Base-by-base conservation (phyloP, 37 sponge, comb jelly and placozoan species). In the Chondrosia reniformis region DNA sequence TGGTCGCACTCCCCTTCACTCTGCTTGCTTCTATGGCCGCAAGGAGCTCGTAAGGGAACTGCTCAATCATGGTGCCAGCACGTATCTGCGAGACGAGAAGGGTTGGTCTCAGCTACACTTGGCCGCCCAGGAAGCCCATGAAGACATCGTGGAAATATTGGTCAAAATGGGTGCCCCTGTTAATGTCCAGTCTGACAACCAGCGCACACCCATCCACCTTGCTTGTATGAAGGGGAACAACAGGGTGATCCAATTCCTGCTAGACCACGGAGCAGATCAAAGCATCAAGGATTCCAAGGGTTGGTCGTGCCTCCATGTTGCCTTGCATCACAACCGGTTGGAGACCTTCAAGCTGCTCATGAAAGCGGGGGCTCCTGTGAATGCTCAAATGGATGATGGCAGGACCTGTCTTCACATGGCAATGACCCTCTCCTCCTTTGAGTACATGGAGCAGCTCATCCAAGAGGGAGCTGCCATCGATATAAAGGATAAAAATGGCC, bases 101-200 rank as follows among this genome's bases (percentile, higher is more conserved):
- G 92, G 92, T 4, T 91, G 92, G 92, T 86, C 92, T 9, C 92
- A 85, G 4, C 92, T 91, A 28, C 92, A 91, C 59, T 71, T 84
- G 10, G 83, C 84, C 61, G 77, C 84, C 24, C 85, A 87, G 43
- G 88, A 84, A 33, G 88, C 88, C 33, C 87, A 91, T 54, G 7
- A 84, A 49, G 88, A 87, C 32, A 81, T 91, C 13, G 88, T 87
- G 12, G 38, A 73, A 19, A 63, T 34, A 40, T 76, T 93, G 25
- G 67, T 88, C 30, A 9, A 3, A 21, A 71, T 74, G 36, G 83
- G 83, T 22, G 92, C 92, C 8, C 74, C 76, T 1, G 57, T 88
- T 4, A 88, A 87, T 45, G 72, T 79, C 13, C 88, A 87, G 55
- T 85, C 92, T 0, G 88, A 92, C 69, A 87, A 88, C 76, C 74